Percentiles rank a stretch among this genome's conserved stretches.
These are phyloP conservation scores for Micronycteris hirsuta DNA, from an alignment of 2,113 vertebrate genomes.

Conservation along the genomic window DNA sequence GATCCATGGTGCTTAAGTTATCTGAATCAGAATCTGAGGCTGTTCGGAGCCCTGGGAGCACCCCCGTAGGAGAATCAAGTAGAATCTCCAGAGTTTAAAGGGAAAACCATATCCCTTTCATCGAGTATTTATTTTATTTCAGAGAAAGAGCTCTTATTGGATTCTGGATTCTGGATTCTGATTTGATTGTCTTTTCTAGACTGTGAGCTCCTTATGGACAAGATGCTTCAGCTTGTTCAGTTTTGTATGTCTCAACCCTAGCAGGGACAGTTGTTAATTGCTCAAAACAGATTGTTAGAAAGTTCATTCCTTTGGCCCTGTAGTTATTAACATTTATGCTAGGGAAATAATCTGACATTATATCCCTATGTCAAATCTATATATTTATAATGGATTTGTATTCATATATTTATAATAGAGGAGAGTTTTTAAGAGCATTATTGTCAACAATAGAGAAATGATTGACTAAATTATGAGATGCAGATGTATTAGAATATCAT, in stretches of 20 bases:
- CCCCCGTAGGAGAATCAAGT: background rate
- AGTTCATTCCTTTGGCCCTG: background rate
- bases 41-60: background rate
- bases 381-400: background rate
- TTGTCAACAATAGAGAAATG: background rate
- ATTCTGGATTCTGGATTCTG: background rate
- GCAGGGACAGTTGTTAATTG: background rate
- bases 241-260: background rate
- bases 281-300: background rate
- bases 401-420: background rate
- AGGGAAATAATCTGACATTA: background rate
- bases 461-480: background rate
- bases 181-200: background rate
- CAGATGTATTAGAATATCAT: background rate
- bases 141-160: background rate
- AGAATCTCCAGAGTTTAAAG: background rate
- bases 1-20: background rate
- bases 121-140: background rate
- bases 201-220: background rate
- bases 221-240: background rate
- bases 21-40: background rate
- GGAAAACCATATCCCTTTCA: background rate
- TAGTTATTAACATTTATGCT: background rate
- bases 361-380: background rate
- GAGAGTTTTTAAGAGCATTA: background rate